Base-by-base conservation (phyloP, 2,888 invertebrate species). In the Scotopteryx bipunctaria region DNA sequence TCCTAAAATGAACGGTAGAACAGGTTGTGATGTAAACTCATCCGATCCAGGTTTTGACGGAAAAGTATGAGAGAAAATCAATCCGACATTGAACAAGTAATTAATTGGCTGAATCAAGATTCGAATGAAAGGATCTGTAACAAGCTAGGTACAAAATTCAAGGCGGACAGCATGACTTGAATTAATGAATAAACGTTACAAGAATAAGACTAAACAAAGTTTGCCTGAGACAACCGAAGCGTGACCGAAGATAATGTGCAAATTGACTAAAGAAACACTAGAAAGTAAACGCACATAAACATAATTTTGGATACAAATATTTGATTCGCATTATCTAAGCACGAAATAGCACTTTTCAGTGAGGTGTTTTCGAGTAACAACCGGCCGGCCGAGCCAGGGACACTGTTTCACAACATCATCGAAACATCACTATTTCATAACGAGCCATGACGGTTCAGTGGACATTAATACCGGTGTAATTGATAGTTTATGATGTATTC, bases 181-280 rank as follows among this genome's bases (percentile, higher is more conserved):
- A 66, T 65, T 61, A 62, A 64, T 66, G 60, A 66, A 73, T 67
- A 64, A 64, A 71, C 61, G 61, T 66, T 67, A 64, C 40, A 53
- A 58, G 56, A 56, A 47, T 64, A 69, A 76, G 69, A 73, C 48
- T 65, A 63, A 73, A 73, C 70, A 72, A 59, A 61, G 59, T 67
- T 59, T 62, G 69, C 67, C 78, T 74, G 57, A 73, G 66, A 57
- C 69, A 71, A 71, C 55, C 76, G 72, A 72, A 76, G 73, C 81
- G 77, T 79, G 71, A 78, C 81, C 65, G 61, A 66, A 76, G 76
- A 77, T 78, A 81, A 81, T 66, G 71, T 68, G 69, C 64, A 68
- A 76, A 76, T 72, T 56, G 70, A 59, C 67, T 63, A 75, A 77
- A 71, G 63, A 71, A 66, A 69, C 61, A 63, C 66, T 72, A 76